phyloP scores from a whole-genome alignment of 2,797 vertebrate genomes.

The Pipistrellus kuhlii region DNA sequence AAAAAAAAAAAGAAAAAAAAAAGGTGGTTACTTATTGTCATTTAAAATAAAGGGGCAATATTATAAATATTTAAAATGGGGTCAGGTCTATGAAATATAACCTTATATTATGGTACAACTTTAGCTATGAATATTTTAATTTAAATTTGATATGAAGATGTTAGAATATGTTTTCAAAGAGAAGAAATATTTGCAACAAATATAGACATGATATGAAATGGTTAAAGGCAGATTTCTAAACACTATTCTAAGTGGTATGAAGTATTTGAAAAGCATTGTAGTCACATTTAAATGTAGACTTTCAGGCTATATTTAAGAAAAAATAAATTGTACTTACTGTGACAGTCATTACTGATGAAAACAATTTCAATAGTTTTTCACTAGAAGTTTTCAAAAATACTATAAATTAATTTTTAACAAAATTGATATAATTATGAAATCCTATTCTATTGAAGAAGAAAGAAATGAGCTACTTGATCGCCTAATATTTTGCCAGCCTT shows the following conservation, averaged over 20 bases:
- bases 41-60: slow-evolving; percentile 40
- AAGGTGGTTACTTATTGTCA: not conserved
- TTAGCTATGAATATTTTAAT: slow-evolving; percentile 10
- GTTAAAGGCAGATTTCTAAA: slow-evolving; percentile 34
- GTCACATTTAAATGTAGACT: not conserved
- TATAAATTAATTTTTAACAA: not conserved
- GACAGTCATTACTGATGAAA: not conserved
- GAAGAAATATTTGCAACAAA: not conserved
- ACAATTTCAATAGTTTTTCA: not conserved
- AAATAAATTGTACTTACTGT: not conserved
- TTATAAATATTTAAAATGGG: slow-evolving; percentile 31
- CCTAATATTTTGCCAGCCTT: not conserved
- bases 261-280: slow-evolving; percentile 11
- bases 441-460: not conserved
- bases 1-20: not conserved
- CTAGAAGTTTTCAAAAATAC: slow-evolving; percentile 10
- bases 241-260: not conserved
- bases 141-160: not conserved
- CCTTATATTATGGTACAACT: not conserved
- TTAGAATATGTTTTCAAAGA: slow-evolving; percentile 26
- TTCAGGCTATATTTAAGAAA: slow-evolving; percentile 44
- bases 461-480: not conserved
- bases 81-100: not conserved
- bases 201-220: not conserved
- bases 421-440: not conserved